Evolutionary conservation across 2,113 vertebrate genomes (phyloP), one percentile per base, ranked within the genome.

Genomic region (Chaenogobius annularis): DNA sequence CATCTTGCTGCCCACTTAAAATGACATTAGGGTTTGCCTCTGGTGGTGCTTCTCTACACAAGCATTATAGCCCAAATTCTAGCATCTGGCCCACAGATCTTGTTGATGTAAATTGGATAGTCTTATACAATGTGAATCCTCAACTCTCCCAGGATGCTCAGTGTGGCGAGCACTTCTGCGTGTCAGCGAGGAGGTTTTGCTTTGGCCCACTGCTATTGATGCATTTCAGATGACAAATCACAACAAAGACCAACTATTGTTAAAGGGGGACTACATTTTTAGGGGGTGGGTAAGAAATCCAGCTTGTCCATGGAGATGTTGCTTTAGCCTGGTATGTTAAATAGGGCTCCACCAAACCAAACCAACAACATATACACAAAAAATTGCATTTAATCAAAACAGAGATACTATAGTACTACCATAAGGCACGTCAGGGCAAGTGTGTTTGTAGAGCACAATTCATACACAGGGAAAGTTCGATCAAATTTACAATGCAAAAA

Each of bases 1-100:
- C 70, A 81, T 70, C 62, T 69, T 81, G 69, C 54, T 52, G 63
- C 48, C 69, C 54, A 75, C 70, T 76, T 80, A 58, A 75, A 74
- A 64, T 74, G 64, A 68, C 55, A 63, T 80, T 72, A 72, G 75
- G 56, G 66, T 78, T 72, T 69, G 23, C 69, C 62, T 62, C 58
- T 65, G 71, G 73, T 78, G 50, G 23, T 10, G 6, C 72, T 80
- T 81, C 75, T 69, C n/a, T 50, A 19, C 19, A 71, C 54, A 63
- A 22, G 48, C 10, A n/a, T 5, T 46, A 52, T 54, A 2, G 22
- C 68, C 47, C 26, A 69, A 20, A 63, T 11, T 63, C 19, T 14
- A 61, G 26, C 58, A 63, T 63, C 35, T 63, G 61, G 15, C 15
- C 7, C 61, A n/a, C 61, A 63, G 17, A 63, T 63, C 35, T 63